Evolutionary conservation across 2,113 vertebrate genomes (phyloP), one percentile per base, ranked within the genome.

Genomic region (Mellivora capensis): DNA sequence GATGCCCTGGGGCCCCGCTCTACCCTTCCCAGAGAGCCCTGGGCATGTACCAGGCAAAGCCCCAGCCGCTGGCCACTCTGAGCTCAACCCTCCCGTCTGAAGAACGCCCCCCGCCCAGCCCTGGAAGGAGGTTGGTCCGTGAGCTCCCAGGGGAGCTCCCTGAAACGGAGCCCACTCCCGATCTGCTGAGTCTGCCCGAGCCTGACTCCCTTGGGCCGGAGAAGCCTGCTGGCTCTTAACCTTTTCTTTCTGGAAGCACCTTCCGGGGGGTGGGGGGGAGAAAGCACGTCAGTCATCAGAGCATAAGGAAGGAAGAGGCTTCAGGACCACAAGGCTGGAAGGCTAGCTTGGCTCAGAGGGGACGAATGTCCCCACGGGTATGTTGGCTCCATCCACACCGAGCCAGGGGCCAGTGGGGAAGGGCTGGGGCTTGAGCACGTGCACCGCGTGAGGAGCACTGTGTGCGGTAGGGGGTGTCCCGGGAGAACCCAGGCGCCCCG

Each of bases 401-500:
- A 9, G 18, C 47, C 44, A 13, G 67, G 4, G 15, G 3, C 54
- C 42, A 4, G 12, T 4, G 31, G 1, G 15, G 29, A 61, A 9
- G 13, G 4, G 27, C 8, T 23, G 13, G 52, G 37, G 7, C 49
- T 34, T 7, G n/a, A 61, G 39, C 18, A 27, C 18, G 11, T 23
- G n/a, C 13, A 0, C 52, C 2, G 1, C 0, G 1, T 18, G 4
- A 47, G 21, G 3, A 18, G 64, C 1, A 20, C 27, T 18, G n/a
- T 2, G 9, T 3, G 29, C 29, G 84, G 18, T n/a, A 10, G 23
- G 29, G 21, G 39, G 23, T 27, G 15, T 37, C 15, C 29, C 9
- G 2, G 18, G 47, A 49, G 25, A 2, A 31, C 20, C 69, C 7
- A 34, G 72, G 10, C 4, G 18, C 57, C 42, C 34, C 4, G 2